Base-by-base conservation (phyloP, 1,140 invertebrate genomes). In the Drosophila nigromelanica region DNA sequence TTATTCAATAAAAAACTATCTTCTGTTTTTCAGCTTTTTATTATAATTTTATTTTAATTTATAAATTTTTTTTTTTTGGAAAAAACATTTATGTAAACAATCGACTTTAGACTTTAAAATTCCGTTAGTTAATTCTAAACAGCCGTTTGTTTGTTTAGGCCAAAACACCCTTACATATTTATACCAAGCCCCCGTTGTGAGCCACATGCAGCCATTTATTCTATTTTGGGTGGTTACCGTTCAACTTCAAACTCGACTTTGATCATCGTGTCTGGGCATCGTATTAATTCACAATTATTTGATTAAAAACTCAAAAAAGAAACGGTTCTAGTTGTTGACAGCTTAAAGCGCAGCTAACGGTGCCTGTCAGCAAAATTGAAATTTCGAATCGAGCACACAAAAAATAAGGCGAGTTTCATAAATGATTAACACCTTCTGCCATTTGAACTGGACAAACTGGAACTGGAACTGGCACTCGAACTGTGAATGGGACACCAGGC, bases 381-480 rank as follows among this genome's bases (percentile, higher is more conserved):
- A 82, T 71, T 77, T 82, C 62, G 78, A 87, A 86, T 80, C 78
- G 39, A 80, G 78, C 73, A 76, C 79, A 12, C 37, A 12, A 27
- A 73, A 43, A 76, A 70, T 62, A 77, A 55, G 69, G 79, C 62
- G 77, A 77, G 85, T 78, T 89, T 89, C 73, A 89, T 77, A 90
- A 90, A 90, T 82, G 85, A 90, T 90, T 90, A 90, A 87, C 87
- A 90, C 87, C 87, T 89, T 69, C 76, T 90, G 86, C 78, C 85
- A 81, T 89, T 86, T 90, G 86, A 86, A 89, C 85, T 90, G 78
- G 86, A 90, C 87, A 90, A 90, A 90, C 86, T 73, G 73, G 85
- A 76, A 80, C 52, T 59, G 40, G 40, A 60, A 72, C 40, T 58
- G 40, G 35, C 10, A 59, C 6, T 30, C 11, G 35, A 45, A 33